Evolutionary conservation across 2,113 vertebrate genomes (phyloP), one percentile per base, ranked within the genome.

Genomic region (Austrofundulus limnaeus): DNA sequence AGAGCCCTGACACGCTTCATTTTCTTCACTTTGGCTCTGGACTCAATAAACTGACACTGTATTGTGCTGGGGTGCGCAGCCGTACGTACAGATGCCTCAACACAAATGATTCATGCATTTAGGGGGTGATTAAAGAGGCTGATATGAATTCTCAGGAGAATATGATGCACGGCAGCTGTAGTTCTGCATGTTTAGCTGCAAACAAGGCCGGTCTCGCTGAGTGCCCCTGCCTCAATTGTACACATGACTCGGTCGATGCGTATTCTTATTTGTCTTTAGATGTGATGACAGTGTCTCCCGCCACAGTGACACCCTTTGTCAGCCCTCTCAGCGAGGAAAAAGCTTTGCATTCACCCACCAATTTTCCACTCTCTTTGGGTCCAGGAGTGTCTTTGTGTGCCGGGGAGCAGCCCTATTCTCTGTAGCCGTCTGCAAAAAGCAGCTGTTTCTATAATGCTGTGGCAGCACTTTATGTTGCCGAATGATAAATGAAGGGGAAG

Each of bases 381-480:
- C 76, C 79, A 64, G 72, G 70, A 73, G 77, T 39, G 80, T 72
- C 82, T 86, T 92, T 91, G 87, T 89, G 80, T 87, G 83, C 23
- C 11, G 65, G 70, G 66, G 75, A 70, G 80, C 75, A 57, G 82
- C 78, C 83, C 31, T 61, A 81, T 88, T 88, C 86, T 86, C 81
- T 53, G 48, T 41, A 66, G 70, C 67, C 50, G 83, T 80, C 77
- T 82, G 77, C 59, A 82, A 83, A 87, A 94, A 94, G 94, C 95
- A 95, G 95, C 95, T 96, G 95, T 94, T 95, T 89, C 63, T 85
- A 89, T 89, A 90, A 82, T 43, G 87, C 85, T 72, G 87, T 86
- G 85, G 85, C 88, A 84, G 87, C 85, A 87, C 86, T 89, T 89
- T 86, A 82, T 83, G 85, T 53, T 72, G 81, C 85, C 72, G 85